Evolutionary conservation across 2,888 invertebrate genomes (phyloP).

Genomic region (Perdita meconis): DNA sequence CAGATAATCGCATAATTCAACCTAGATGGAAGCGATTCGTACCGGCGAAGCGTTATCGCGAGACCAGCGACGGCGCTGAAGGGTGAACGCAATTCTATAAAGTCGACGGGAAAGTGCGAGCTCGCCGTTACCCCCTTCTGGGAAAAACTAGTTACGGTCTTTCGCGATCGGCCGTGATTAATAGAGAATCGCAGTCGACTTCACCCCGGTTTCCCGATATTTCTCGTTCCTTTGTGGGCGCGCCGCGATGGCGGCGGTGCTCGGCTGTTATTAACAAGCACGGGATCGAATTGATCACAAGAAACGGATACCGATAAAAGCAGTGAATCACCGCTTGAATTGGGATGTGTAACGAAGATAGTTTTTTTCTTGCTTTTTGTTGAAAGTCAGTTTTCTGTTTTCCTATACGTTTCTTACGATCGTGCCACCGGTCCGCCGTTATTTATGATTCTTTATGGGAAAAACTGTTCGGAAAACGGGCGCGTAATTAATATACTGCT

Average conservation of each 20-base stretch:
- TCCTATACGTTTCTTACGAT: neutral
- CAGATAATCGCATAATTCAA: constrained; percentile 70
- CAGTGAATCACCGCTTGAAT: neutral
- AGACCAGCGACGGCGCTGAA: constrained; percentile 47
- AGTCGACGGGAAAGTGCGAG: constrained; percentile 58
- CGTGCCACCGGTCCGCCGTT: neutral
- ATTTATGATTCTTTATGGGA: constrained; percentile 2
- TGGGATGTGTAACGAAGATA: neutral
- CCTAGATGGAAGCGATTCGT: constrained; percentile 35
- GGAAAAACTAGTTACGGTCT: constrained; percentile 46
- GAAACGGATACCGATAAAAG: constrained; percentile 13
- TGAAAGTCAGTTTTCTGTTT: neutral
- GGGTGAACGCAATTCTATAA: constrained; percentile 54
- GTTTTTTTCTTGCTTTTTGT: neutral
- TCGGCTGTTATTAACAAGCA: constrained; percentile 6
- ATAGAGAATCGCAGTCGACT: constrained; percentile 41
- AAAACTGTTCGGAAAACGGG: neutral
- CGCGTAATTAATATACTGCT: constrained; percentile 7
- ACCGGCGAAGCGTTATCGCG: constrained; percentile 40
- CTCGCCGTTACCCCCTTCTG: constrained; percentile 40
- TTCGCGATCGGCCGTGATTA: constrained; percentile 50
- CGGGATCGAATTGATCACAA: neutral
- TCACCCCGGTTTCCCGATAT: constrained; percentile 34
- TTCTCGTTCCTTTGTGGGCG: constrained; percentile 31
- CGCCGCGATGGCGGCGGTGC: constrained; percentile 6